Conservation (phyloP, 2,113 vertebrate genomes). For the Miniopterus natalensis region DNA sequence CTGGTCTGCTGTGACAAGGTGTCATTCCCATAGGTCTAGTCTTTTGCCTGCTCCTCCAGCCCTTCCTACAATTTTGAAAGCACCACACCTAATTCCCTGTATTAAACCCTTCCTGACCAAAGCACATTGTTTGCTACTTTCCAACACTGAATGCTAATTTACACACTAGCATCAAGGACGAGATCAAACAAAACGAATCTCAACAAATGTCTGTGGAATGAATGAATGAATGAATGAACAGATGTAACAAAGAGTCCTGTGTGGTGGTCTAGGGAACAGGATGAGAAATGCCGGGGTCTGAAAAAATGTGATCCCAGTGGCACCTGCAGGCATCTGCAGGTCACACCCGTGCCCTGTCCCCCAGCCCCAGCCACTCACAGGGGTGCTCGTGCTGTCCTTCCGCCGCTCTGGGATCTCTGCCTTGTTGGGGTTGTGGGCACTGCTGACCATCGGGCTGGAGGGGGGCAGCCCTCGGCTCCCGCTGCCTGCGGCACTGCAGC, state of each 20-base stretch:
- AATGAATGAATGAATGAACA: neutral
- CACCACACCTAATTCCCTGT: neutral
- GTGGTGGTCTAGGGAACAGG: neutral
- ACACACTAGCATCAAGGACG: neutral
- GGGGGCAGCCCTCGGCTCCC: slow-evolving; percentile 91
- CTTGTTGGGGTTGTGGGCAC: slow-evolving; percentile 96
- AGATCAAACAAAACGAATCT: too few relatives aligned
- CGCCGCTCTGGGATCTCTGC: slow-evolving; percentile 95
- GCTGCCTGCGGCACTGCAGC: slow-evolving; percentile 90
- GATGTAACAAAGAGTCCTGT: fast-evolving
- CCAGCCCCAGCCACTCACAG: slow-evolving; percentile 84
- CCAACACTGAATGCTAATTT: neutral
- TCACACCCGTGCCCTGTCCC: fast-evolving
- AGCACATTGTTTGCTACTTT: neutral
- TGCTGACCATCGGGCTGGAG: slow-evolving; percentile 96
- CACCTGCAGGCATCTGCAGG: fast-evolving
- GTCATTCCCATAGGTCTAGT: neutral
- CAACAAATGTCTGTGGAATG: neutral
- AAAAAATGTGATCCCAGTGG: fast-evolving
- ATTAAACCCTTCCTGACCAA: neutral
- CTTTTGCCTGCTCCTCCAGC: neutral
- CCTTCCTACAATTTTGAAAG: neutral
- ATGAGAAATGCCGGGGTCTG: fast-evolving
- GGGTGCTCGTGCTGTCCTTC: slow-evolving; percentile 90
- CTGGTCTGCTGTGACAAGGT: neutral